Evolutionary conservation across 2,888 invertebrate genomes (phyloP).

Genomic region (Mythimna ferrago): DNA sequence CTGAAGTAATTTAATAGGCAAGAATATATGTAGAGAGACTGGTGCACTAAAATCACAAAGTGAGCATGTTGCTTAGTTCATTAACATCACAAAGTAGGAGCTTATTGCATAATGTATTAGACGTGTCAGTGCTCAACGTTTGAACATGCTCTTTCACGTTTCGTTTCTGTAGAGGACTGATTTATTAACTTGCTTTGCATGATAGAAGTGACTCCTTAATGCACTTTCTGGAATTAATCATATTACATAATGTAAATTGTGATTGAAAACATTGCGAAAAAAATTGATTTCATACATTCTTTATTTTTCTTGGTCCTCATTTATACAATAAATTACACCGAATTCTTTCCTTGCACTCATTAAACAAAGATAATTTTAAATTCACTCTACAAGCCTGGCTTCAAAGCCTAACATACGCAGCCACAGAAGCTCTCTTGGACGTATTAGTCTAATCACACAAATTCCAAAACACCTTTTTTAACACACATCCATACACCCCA

Average conservation of each 20-base stretch:
- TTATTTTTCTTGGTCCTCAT: no score
- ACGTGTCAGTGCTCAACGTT: neutral
- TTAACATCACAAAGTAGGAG: constrained; percentile 25
- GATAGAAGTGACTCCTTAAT: neutral
- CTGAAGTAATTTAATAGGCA: neutral
- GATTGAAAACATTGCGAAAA: neutral
- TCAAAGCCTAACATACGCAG: no score
- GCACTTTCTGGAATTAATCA: neutral
- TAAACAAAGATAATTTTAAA: no score
- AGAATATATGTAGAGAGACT: neutral
- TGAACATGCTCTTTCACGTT: neutral
- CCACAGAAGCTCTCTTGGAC: no score
- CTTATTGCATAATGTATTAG: constrained; percentile 22
- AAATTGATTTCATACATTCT: neutral
- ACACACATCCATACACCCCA: no score
- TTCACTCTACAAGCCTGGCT: no score
- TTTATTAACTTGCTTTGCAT: constrained; percentile 13
- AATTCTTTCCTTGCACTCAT: no score
- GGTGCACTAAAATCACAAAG: constrained; percentile 17
- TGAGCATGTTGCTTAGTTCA: constrained; percentile 9
- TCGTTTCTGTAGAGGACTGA: neutral
- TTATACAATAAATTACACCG: no score
- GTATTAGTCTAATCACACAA: no score
- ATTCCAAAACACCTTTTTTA: no score
- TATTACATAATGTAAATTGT: neutral